phyloP scores from a whole-genome alignment of 2,113 vertebrate genomes.

The Nycticryphes semicollaris region DNA sequence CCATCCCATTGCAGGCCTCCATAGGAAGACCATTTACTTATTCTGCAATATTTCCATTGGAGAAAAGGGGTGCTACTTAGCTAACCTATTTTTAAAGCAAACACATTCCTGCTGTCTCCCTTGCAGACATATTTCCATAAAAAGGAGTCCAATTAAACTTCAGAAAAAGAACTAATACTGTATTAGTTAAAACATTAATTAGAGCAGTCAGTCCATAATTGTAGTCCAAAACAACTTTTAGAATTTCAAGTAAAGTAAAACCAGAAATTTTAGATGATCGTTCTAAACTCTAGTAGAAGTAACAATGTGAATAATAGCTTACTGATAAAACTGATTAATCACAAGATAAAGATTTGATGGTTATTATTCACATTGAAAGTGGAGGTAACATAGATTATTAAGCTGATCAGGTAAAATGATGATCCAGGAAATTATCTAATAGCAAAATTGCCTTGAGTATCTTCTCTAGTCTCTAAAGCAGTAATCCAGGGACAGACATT shows the following conservation, averaged over 20 bases:
- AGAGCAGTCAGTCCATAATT: neutral
- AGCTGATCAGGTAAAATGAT: neutral
- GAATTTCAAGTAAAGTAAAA: neutral
- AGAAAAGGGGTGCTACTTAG: neutral
- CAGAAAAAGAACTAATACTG: neutral
- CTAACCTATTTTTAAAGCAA: neutral
- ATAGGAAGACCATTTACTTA: neutral
- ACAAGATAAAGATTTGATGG: neutral
- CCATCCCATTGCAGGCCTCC: neutral
- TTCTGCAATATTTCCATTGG: neutral
- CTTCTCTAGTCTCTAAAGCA: neutral
- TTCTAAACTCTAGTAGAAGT: neutral
- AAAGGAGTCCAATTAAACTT: neutral
- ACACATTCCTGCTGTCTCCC: neutral
- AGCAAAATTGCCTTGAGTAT: neutral
- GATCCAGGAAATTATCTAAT: neutral
- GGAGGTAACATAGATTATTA: neutral
- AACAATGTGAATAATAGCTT: neutral
- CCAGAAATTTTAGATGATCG: neutral
- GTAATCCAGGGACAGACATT: neutral
- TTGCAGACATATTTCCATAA: neutral
- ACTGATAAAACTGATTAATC: neutral
- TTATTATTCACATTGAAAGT: neutral
- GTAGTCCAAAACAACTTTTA: neutral
- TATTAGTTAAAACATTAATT: neutral